A percentile compares a stretch with the other conserved stretches of the same genome.
These are phyloP conservation scores for Aspidiotus rigidus DNA, from an alignment of 2,888 invertebrate species.

Conservation along the genomic window DNA sequence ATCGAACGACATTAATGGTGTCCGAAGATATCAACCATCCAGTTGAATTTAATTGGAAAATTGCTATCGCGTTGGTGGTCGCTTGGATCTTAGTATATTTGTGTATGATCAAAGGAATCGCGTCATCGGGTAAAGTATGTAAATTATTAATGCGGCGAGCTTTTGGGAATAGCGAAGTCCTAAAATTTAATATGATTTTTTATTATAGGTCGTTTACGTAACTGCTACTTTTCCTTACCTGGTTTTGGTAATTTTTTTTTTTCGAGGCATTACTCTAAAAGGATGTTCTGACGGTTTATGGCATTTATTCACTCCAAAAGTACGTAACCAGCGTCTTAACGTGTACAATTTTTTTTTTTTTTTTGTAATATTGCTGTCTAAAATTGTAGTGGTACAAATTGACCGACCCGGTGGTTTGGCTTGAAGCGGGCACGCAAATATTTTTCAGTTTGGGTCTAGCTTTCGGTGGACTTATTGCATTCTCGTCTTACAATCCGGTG, in stretches of 20 bases:
- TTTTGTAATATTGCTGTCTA: not conserved
- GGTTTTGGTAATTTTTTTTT: constrained; percentile 90
- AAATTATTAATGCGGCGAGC: not conserved
- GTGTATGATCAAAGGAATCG: constrained; percentile 96
- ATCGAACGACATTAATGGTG: constrained; percentile 80
- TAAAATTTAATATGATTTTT: constrained; percentile 5
- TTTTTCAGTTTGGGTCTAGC: constrained; percentile 93
- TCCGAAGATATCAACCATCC: constrained; percentile 80
- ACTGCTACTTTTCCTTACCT: constrained; percentile 95
- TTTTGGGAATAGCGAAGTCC: not conserved
- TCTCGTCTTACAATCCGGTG: constrained; percentile 92
- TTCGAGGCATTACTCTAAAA: constrained; percentile 80
- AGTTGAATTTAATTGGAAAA: constrained; percentile 82
- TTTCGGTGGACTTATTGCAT: constrained; percentile 91
- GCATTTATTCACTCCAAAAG: constrained; percentile 82
- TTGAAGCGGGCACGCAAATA: constrained; percentile 95
- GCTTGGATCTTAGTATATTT: constrained; percentile 92
- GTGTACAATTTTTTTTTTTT: not conserved
- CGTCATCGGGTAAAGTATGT: constrained; percentile 83
- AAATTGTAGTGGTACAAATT: constrained; percentile 66
- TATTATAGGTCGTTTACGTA: constrained; percentile 65
- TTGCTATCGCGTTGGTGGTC: constrained; percentile 71
- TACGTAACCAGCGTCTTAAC: constrained; percentile 39
- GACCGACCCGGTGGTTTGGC: constrained; percentile 88
- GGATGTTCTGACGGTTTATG: constrained; percentile 78